Conservation (phyloP, 2,113 vertebrate genomes). For the Podarcis cretensis region DNA sequence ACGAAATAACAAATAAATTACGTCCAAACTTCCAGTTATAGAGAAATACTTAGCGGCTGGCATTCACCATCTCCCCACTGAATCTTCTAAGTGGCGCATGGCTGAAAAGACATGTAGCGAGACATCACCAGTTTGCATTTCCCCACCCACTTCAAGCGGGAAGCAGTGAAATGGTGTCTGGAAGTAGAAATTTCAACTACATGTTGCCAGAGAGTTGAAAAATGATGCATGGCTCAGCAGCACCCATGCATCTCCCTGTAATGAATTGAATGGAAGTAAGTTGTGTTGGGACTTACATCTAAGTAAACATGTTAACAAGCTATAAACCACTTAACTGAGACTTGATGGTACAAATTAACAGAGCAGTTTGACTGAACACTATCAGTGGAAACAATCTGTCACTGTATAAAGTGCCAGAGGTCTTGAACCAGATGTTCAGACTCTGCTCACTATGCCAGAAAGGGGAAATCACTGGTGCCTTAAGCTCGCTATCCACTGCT, state of each 20-base stretch:
- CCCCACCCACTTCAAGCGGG: neutral
- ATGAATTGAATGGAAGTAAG: neutral
- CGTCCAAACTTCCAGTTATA: neutral
- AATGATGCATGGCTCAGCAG: neutral
- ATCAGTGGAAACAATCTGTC: neutral
- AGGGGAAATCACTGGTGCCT: neutral
- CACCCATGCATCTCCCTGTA: neutral
- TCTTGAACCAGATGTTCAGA: neutral
- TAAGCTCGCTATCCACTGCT: neutral
- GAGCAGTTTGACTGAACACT: neutral
- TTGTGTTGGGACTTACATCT: neutral
- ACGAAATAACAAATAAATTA: neutral
- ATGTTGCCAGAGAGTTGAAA: neutral
- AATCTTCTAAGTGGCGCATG: neutral
- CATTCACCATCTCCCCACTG: neutral
- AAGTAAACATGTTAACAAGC: neutral
- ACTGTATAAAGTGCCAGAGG: neutral
- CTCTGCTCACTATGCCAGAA: neutral
- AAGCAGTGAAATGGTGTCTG: neutral
- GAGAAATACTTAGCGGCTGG: neutral
- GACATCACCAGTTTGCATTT: neutral
- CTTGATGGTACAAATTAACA: neutral
- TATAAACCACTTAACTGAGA: neutral
- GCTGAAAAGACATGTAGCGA: neutral
- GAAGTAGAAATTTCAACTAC: neutral